These are phyloP conservation scores for Hypotaenidia philippensis DNA, from an alignment of 2,797 vertebrate genomes.

Conservation along the genomic window DNA sequence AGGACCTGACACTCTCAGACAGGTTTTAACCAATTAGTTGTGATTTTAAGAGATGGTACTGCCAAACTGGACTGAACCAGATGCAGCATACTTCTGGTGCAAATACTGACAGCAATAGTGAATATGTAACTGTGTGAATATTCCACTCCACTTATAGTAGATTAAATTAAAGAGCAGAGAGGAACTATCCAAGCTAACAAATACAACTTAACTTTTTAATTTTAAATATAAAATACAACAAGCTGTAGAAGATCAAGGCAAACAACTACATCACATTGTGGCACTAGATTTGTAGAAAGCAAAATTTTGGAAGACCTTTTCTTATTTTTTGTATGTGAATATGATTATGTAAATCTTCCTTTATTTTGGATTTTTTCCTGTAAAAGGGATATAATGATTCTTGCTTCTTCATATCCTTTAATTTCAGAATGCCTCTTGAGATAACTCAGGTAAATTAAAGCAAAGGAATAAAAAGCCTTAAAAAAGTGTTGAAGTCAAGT, in stretches of 20 bases:
- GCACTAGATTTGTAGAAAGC: background rate
- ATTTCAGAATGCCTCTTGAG: background rate
- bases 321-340: background rate
- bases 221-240: background rate
- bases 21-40: background rate
- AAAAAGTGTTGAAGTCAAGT: background rate
- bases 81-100: background rate
- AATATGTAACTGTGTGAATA: background rate
- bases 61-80: background rate
- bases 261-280: background rate
- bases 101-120: background rate
- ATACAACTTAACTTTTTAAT: background rate
- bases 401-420: background rate
- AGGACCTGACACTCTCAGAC: background rate
- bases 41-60: background rate
- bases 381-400: background rate
- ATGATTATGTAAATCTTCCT: background rate
- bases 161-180: background rate
- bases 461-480: background rate
- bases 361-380: background rate
- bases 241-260: background rate
- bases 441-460: background rate
- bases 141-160: background rate
- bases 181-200: background rate
- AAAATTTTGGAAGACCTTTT: accelerated